These are phyloP conservation scores for Conchocele bisecta DNA, from an alignment of 2,888 invertebrate species.

Conservation along the genomic window DNA sequence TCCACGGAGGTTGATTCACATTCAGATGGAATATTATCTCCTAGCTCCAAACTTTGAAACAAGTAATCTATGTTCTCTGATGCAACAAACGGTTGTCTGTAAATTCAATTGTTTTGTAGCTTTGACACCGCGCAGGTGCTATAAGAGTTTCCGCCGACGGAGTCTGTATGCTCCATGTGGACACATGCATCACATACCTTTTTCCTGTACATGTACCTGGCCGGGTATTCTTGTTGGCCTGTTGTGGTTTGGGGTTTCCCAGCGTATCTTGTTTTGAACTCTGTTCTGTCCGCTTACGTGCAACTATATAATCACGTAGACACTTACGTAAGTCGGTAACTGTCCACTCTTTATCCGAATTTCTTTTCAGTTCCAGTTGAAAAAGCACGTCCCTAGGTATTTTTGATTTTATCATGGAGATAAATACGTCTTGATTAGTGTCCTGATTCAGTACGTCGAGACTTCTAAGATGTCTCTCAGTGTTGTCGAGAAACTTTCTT, in stretches of 20 bases:
- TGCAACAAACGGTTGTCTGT: conserved; percentile 1
- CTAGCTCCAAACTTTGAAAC: background rate
- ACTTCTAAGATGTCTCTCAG: conserved; percentile 6
- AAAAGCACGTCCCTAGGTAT: conserved; percentile 9
- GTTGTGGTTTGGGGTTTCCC: no score
- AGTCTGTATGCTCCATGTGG: no score
- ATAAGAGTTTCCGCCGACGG: no score
- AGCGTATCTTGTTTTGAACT: background rate
- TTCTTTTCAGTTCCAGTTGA: conserved; percentile 21
- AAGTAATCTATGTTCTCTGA: background rate
- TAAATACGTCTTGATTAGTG: conserved; percentile 19
- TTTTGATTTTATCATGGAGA: conserved; percentile 17
- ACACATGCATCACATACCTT: no score
- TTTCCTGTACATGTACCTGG: background rate
- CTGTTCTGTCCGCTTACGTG: conserved; percentile 8
- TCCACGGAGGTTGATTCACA: conserved; percentile 9
- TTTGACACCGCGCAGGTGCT: no score
- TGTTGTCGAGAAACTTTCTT: background rate
- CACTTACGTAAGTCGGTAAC: background rate
- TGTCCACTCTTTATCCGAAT: conserved; percentile 1
- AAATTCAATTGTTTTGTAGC: conserved; percentile 15
- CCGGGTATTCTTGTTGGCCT: background rate
- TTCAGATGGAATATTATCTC: conserved; percentile 9
- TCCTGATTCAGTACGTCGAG: conserved; percentile 14
- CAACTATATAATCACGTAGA: conserved; percentile 7